Evolutionary conservation across 2,113 vertebrate genomes (phyloP).

Genomic region (Phaetusa simplex): DNA sequence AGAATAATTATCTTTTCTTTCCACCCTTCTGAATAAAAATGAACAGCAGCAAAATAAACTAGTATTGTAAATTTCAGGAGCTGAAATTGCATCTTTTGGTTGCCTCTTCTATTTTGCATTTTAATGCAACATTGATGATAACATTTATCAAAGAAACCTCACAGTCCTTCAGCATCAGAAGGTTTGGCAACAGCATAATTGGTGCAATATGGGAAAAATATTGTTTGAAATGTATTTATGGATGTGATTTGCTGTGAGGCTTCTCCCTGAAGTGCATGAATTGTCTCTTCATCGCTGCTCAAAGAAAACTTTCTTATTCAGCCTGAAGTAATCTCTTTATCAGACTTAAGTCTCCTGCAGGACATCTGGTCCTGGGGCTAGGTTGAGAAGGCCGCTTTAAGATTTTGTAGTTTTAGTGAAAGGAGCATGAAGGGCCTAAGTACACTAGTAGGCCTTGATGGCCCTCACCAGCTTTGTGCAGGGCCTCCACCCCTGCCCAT

Average conservation of each 20-base stretch:
- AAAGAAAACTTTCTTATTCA: constrained; percentile 36
- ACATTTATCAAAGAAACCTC: constrained; percentile 65
- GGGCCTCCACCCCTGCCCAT: not conserved
- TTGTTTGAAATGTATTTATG: constrained; percentile 65
- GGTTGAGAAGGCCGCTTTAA: not conserved
- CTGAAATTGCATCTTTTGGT: constrained; percentile 56
- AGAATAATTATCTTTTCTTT: constrained; percentile 47
- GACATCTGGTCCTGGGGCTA: not conserved
- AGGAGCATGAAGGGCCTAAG: not conserved
- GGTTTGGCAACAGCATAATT: constrained; percentile 49
- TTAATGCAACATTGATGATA: constrained; percentile 59
- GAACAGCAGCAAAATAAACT: constrained; percentile 30
- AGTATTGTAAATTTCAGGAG: constrained; percentile 30
- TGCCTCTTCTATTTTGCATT: constrained; percentile 61
- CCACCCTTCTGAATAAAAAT: constrained; percentile 22
- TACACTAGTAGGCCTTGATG: not conserved
- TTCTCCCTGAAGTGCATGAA: constrained; percentile 60
- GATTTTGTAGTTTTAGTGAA: not conserved
- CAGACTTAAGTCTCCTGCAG: not conserved
- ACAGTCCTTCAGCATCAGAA: constrained; percentile 44
- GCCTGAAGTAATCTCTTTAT: not conserved
- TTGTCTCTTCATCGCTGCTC: constrained; percentile 56
- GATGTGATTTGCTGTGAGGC: constrained; percentile 60
- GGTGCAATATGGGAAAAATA: constrained; percentile 58
- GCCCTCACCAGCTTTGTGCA: not conserved